Base-by-base conservation (phyloP, 2,113 vertebrate species). In the Ochotona curzoniae region DNA sequence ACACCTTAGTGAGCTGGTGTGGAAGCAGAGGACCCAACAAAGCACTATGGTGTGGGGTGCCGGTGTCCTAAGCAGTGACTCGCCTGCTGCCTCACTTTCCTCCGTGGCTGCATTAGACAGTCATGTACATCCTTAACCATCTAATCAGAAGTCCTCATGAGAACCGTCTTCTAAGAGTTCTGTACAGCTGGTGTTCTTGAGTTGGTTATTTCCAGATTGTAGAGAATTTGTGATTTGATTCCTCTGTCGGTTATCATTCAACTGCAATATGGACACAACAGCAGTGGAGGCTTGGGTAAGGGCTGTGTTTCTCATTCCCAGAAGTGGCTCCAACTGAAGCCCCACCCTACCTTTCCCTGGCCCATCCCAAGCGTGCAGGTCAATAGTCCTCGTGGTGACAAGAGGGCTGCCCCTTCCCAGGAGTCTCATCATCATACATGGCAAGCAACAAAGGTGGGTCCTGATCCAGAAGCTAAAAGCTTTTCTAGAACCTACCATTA, bases 281-380 rank as follows among this genome's bases (percentile, higher is more conserved):
- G 47, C 12, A 60, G 15, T 25, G 44, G 2, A 11, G 12, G 25
- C 51, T 54, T 14, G 26, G 18, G 20, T 2, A 8, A 17, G 8
- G n/a, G 67, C 73, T 76, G 3, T 35, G 9, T 49, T 12, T 28
- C 32, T 21, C 38, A 54, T 14, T 17, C 35, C 0, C 2, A 18
- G 26, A 35, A 4, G 14, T 32, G 28, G 67, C 23, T n/a, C 51
- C 12, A n/a, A 25, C 18, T 2, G 17, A 38, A 80, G 54, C 18
- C 15, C 44, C 1, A n/a, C 25, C 11, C 25, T 5, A 3, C 0
- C 7, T 20, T 18, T 64, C 21, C 1, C 12, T 14, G n/a, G 32
- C 2, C 2, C 14, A 49, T 44, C 25, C 23, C 38, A 38, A 21
- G 15, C 1, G 21, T 1, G 1, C 8, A 23, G 20, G 35, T 1